phyloP scores from a whole-genome alignment of 2,888 invertebrate species.

The Orthosia incerta region DNA sequence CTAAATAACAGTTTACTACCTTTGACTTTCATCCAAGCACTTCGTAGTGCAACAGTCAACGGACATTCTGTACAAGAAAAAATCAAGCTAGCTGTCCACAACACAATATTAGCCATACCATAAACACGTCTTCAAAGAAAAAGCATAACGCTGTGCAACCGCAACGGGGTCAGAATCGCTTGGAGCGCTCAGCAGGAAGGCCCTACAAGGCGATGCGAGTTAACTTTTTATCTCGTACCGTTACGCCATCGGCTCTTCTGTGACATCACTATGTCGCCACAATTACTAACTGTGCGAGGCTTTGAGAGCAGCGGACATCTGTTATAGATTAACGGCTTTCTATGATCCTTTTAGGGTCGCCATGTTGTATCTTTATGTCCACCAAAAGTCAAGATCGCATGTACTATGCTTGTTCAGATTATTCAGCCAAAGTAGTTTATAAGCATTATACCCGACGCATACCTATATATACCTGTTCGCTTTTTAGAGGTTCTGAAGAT shows the following conservation, averaged over 20 bases:
- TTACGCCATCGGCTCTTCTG: slow-evolving; percentile 66
- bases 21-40: neutral
- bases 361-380: neutral
- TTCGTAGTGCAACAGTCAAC: neutral
- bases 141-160: slow-evolving; percentile 41
- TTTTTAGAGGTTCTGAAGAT: neutral
- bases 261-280: slow-evolving; percentile 66
- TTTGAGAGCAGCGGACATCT: slow-evolving; percentile 32
- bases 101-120: slow-evolving; percentile 17
- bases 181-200: slow-evolving; percentile 71
- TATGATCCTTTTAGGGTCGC: neutral
- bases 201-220: slow-evolving; percentile 72
- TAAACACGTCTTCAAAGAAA: slow-evolving; percentile 22
- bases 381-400: neutral
- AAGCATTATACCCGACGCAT: neutral
- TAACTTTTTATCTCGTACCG: slow-evolving; percentile 75
- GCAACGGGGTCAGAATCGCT: slow-evolving; percentile 69
- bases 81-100: neutral
- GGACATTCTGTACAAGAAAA: neutral
- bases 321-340: slow-evolving; percentile 26
- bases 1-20: neutral
- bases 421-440: too few relatives aligned
- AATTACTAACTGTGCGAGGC: slow-evolving; percentile 49
- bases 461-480: neutral
- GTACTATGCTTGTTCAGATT: neutral